phyloP scores from a whole-genome alignment of 1,140 invertebrate species.

The Drosophila watanabei region DNA sequence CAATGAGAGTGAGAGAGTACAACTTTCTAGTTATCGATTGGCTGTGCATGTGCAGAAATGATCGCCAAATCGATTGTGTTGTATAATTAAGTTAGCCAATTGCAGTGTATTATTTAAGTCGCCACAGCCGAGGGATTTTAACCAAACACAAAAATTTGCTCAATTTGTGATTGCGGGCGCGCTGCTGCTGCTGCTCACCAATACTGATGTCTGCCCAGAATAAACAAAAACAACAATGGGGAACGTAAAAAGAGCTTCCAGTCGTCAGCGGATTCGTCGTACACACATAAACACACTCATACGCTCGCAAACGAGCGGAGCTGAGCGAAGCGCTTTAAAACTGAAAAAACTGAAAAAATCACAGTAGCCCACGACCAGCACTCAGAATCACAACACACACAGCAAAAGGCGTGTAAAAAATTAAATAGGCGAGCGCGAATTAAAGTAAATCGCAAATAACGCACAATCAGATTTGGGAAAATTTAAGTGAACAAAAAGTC shows the following conservation, averaged over 20 bases:
- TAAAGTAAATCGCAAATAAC: conserved; percentile 62
- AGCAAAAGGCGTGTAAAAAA: conserved; percentile 13
- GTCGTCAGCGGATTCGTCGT: conserved; percentile 54
- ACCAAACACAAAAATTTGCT: conserved; percentile 49
- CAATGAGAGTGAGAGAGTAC: neutral
- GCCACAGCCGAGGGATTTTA: conserved; percentile 13
- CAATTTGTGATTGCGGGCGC: conserved; percentile 23
- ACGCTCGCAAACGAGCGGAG: conserved; percentile 21
- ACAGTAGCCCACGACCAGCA: conserved; percentile 50
- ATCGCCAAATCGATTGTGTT: conserved; percentile 23
- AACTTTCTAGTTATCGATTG: conserved; percentile 52
- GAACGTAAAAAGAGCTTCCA: conserved; percentile 51
- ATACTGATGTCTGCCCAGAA: conserved; percentile 8
- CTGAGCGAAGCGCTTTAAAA: conserved; percentile 50
- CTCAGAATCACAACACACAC: conserved; percentile 39
- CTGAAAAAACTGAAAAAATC: conserved; percentile 54
- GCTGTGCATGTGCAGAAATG: conserved; percentile 15
- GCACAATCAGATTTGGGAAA: conserved; percentile 7
- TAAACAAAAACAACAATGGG: conserved; percentile 33
- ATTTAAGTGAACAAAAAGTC: neutral
- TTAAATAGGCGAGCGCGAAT: conserved; percentile 36
- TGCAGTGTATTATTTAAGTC: conserved; percentile 31
- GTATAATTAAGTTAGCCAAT: conserved; percentile 10
- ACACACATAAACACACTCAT: conserved; percentile 17
- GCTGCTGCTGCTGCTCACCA: conserved; percentile 15